phyloP scores from a whole-genome alignment of 2,888 invertebrate species.

The Drosophila sordidula region DNA sequence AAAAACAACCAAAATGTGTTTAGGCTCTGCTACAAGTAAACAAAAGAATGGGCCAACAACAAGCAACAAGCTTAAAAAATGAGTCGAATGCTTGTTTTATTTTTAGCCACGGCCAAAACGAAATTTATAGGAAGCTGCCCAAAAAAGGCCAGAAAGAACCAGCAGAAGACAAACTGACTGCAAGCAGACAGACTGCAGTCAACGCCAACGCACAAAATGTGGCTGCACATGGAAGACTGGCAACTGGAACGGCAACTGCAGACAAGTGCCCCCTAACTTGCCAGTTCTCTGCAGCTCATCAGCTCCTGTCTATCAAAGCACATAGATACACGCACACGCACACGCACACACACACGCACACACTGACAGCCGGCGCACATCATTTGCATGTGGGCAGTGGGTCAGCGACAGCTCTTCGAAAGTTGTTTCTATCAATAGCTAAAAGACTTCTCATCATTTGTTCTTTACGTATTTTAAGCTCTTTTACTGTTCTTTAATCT shows the following conservation, averaged over 20 bases:
- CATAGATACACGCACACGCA: constrained; percentile 18
- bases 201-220: constrained; percentile 73
- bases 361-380: constrained; percentile 33
- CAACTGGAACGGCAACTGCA: constrained; percentile 33
- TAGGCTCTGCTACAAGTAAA: constrained; percentile 63
- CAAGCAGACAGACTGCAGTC: constrained; percentile 60
- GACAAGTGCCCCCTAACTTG: constrained; percentile 32
- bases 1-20: constrained; percentile 56
- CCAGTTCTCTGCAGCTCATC: constrained; percentile 35
- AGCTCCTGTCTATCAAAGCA: constrained; percentile 48
- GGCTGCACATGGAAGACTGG: constrained; percentile 46
- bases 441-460: constrained; percentile 37
- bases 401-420: constrained; percentile 60
- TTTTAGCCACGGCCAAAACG: constrained; percentile 48
- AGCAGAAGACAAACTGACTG: constrained; percentile 8
- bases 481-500: constrained; percentile 29
- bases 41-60: constrained; percentile 60
- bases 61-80: constrained; percentile 31
- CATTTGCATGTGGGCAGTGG: constrained; percentile 76
- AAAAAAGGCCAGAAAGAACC: constrained; percentile 54
- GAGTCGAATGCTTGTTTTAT: constrained; percentile 52
- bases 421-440: constrained; percentile 43
- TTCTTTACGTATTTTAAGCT: constrained; percentile 14
- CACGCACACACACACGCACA: constrained; percentile 8
- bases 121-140: constrained; percentile 39